Base-by-base conservation (phyloP, 2,113 vertebrate genomes). In the Myxocyprinus asiaticus region DNA sequence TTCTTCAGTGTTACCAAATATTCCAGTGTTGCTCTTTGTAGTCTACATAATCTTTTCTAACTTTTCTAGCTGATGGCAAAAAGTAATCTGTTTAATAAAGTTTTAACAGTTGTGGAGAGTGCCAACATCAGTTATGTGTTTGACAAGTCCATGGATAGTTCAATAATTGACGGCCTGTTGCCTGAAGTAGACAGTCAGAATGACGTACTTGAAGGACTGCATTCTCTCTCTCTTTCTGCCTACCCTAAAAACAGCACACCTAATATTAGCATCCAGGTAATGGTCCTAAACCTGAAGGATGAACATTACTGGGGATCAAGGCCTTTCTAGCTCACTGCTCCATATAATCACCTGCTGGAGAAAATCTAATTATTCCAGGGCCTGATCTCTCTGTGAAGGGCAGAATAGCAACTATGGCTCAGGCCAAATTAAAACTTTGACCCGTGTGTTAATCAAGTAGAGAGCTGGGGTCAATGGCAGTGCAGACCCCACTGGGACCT, bases 331-430 rank as follows among this genome's bases (percentile, higher is more conserved):
- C 83, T 82, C 89, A 86, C 87, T 88, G 90, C 87, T 85, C 78
- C 4, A 72, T 83, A 88, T 90, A 92, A 92, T 91, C 90, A 90
- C 84, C 87, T 89, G 83, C 85, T 90, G 88, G 75, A 83, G 81
- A 87, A 91, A 91, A 90, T 89, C 88, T 91, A 86, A 90, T 93
- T 93, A 90, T 86, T 84, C 80, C 50, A 45, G 87, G 88, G 87
- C 88, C 84, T 88, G 90, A 90, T 88, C 88, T 80, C 73, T 53
- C 67, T 7, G 63, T 42, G 64, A 72, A 0, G 17, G 80, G 77
- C 84, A 77, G 90, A 87, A 88, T 86, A 86, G 85, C 84, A 89
- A 86, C 83, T 58, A 83, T 51, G 76, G 78, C 62, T 48, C 50
- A 65, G 70, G 17, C 53, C 85, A 80, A 81, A 86, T 90, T 91